These are phyloP conservation scores for Drosophila bipectinata DNA, from an alignment of 1,140 invertebrate species.

Conservation along the genomic window DNA sequence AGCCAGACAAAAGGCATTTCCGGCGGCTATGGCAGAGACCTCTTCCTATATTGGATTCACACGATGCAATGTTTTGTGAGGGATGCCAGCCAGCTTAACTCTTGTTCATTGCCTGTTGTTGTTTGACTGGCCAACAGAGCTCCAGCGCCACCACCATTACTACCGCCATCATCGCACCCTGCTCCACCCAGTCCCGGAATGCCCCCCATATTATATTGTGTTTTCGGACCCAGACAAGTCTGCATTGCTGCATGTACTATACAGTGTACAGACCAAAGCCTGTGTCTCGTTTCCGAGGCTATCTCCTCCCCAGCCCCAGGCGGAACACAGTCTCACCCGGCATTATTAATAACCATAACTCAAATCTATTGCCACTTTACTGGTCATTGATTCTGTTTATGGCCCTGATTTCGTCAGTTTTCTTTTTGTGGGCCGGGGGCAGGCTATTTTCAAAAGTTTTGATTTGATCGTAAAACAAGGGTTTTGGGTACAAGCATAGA, in stretches of 20 bases:
- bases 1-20: constrained; percentile 80
- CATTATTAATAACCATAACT: constrained; percentile 82
- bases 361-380: constrained; percentile 81
- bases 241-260: constrained; percentile 75
- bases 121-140: constrained; percentile 34
- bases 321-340: constrained; percentile 15
- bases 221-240: constrained; percentile 72
- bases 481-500: not conserved
- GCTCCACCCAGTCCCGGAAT: constrained; percentile 20
- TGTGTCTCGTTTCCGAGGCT: constrained; percentile 37
- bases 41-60: constrained; percentile 73
- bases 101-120: constrained; percentile 61
- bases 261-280: constrained; percentile 50
- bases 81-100: constrained; percentile 45
- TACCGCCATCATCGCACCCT: not conserved
- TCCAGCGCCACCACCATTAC: not conserved
- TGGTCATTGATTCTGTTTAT: constrained; percentile 81
- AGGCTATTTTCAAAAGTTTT: constrained; percentile 50
- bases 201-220: constrained; percentile 72
- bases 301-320: constrained; percentile 27
- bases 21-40: constrained; percentile 39
- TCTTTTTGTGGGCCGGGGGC: constrained; percentile 8
- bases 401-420: constrained; percentile 57
- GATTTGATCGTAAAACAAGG: constrained; percentile 38
- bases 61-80: constrained; percentile 62